Percentiles rank a stretch among this genome's conserved stretches.
Evolutionary conservation across 2,888 invertebrate genomes (phyloP).

Genomic region (Epinotia nisella): DNA sequence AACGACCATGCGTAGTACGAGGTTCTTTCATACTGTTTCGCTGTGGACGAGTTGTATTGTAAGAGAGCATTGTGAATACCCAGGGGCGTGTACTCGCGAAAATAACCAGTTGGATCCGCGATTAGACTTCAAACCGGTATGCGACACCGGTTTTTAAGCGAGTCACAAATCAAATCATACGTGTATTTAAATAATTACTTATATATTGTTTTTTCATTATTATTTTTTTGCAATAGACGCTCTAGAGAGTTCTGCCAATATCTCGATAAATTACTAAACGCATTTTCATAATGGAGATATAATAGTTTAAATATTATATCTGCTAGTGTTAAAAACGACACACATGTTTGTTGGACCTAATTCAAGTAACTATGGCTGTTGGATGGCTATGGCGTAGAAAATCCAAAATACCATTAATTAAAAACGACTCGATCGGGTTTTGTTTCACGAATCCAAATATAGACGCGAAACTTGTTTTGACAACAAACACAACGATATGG

Average conservation of each 20-base stretch:
- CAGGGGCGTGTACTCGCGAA: constrained; percentile 5
- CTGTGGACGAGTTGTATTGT: neutral
- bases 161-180: neutral
- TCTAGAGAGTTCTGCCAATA: constrained; percentile 9
- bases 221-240: neutral
- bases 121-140: constrained; percentile 29
- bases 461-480: constrained; percentile 23
- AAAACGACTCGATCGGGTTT: neutral
- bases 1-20: neutral
- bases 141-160: constrained; percentile 16
- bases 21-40: neutral
- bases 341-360: neutral
- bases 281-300: constrained; percentile 12
- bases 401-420: neutral
- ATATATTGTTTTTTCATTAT: neutral
- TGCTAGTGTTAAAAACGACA: neutral
- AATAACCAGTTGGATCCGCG: constrained; percentile 14
- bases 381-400: neutral
- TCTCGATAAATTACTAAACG: constrained; percentile 6
- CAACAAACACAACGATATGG: constrained; percentile 21
- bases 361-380: neutral
- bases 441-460: constrained; percentile 4
- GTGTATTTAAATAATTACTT: neutral
- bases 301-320: neutral
- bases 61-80: neutral